phyloP scores from a whole-genome alignment of 2,888 invertebrate genomes.

The Plutella xylostella region DNA sequence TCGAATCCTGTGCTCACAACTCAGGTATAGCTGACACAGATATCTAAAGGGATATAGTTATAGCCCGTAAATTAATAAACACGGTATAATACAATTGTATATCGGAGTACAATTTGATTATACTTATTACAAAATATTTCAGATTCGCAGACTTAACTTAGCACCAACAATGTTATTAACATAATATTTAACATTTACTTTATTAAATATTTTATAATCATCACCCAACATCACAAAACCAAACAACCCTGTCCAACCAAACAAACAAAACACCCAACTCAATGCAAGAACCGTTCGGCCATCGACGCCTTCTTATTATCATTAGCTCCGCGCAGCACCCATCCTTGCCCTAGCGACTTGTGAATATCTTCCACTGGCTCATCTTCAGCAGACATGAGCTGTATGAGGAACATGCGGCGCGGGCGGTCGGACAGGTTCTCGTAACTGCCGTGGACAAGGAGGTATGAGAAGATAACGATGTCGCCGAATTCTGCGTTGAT shows the following conservation, averaged over 20 bases:
- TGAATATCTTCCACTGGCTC: slow-evolving; percentile 39
- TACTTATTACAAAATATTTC: no score
- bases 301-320: slow-evolving; percentile 34
- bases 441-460: slow-evolving; percentile 58
- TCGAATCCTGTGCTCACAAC: no score
- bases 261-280: not conserved
- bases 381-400: slow-evolving; percentile 56
- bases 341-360: slow-evolving; percentile 46
- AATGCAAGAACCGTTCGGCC: slow-evolving; percentile 27
- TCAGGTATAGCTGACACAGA: no score
- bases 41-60: no score
- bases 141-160: no score
- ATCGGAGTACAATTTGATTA: no score
- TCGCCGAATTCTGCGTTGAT: slow-evolving; percentile 48
- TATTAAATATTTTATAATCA: not conserved
- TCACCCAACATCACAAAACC: not conserved
- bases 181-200: not conserved
- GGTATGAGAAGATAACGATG: slow-evolving; percentile 55
- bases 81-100: no score
- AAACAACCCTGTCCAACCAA: not conserved
- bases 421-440: slow-evolving; percentile 40
- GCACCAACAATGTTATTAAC: no score
- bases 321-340: slow-evolving; percentile 53
- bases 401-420: slow-evolving; percentile 53
- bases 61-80: no score